A percentile compares a stretch with the other conserved stretches of the same genome.
phyloP scores from a whole-genome alignment of 2,113 vertebrate species.

The Atlantisia rogersi region DNA sequence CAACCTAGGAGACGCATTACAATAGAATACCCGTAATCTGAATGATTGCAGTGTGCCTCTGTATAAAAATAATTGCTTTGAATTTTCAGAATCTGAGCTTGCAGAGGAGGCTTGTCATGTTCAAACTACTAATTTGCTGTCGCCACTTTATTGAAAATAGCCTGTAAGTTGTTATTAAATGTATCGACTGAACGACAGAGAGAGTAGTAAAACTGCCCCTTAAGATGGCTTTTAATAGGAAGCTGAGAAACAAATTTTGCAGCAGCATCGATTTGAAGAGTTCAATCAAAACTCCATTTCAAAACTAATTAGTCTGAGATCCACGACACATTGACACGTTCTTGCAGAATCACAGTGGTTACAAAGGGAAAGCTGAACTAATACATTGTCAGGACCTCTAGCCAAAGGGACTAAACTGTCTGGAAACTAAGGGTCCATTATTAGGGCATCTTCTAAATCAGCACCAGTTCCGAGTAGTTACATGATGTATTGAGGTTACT shows the following conservation, averaged over 20 bases:
- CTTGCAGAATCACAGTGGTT: constrained; percentile 80
- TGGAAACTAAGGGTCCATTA: constrained; percentile 19
- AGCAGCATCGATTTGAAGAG: constrained; percentile 97
- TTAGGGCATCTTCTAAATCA: not conserved
- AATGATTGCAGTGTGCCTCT: constrained; percentile 77
- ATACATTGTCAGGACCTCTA: constrained; percentile 75
- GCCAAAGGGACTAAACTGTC: constrained; percentile 48
- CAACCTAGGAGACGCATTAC: constrained; percentile 67
- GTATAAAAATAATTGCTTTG: constrained; percentile 86
- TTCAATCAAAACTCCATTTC: constrained; percentile 99
- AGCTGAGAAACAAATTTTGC: constrained; percentile 96
- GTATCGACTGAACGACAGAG: constrained; percentile 89
- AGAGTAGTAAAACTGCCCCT: constrained; percentile 90
- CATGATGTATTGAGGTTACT: not conserved
- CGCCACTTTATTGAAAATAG: constrained; percentile 89
- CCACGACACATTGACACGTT: constrained; percentile 90
- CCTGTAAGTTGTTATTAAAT: constrained; percentile 92
- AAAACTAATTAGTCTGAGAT: constrained; percentile 99
- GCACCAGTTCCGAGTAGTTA: not conserved
- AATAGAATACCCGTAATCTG: constrained; percentile 78
- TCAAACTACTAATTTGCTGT: constrained; percentile 90
- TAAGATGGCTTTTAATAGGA: constrained; percentile 94
- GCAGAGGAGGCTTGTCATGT: constrained; percentile 87
- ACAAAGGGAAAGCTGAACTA: constrained; percentile 80
- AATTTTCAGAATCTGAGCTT: constrained; percentile 83